Evolutionary conservation across 2,113 vertebrate genomes (phyloP).

Genomic region (Thryonomys swinderianus): DNA sequence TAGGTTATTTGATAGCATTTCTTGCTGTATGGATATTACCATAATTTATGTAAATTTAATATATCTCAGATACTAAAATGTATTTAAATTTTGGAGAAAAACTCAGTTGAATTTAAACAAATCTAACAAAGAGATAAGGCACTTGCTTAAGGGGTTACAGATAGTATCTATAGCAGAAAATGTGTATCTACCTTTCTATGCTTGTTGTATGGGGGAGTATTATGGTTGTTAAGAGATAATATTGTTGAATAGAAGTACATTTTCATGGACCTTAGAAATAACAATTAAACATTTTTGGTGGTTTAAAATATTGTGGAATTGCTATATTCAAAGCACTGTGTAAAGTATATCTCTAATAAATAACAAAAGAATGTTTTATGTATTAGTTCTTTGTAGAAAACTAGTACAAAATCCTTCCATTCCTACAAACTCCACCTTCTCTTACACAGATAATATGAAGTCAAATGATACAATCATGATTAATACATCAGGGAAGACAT

Average conservation of each 20-base stretch:
- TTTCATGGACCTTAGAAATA: conserved; percentile 28
- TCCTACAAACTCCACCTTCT: not conserved
- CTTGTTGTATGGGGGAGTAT: not conserved
- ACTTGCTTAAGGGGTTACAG: not conserved
- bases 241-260: not conserved
- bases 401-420: not conserved
- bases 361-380: not conserved
- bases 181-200: not conserved
- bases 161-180: not conserved
- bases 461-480: not conserved
- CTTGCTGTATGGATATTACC: not conserved
- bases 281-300: conserved; percentile 1
- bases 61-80: not conserved
- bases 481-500: not conserved
- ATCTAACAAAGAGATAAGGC: not conserved
- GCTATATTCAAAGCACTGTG: not conserved
- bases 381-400: not conserved
- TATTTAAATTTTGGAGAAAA: not conserved
- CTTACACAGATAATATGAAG: not conserved
- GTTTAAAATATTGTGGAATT: conserved; percentile 10
- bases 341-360: not conserved
- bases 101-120: not conserved
- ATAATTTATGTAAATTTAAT: not conserved
- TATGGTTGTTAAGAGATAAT: not conserved
- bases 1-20: not conserved